Conservation (phyloP, 1,140 invertebrate species). For the Drosophila kurseongensis region DNA sequence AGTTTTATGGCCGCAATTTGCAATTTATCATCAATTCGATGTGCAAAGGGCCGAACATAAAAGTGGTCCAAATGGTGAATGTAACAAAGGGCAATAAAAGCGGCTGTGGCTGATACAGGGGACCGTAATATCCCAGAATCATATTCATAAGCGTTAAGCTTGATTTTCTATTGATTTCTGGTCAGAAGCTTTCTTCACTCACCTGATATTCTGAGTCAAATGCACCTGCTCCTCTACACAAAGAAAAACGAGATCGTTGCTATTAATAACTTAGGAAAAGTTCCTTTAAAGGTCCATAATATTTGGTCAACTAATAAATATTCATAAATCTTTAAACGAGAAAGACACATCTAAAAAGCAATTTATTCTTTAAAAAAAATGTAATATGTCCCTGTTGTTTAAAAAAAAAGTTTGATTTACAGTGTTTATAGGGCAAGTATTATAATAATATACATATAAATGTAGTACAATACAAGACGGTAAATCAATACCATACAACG, state of each 20-base stretch:
- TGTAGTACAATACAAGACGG: too few relatives aligned
- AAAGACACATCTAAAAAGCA: too few relatives aligned
- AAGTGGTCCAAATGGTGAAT: constrained; percentile 34
- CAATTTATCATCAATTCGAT: constrained; percentile 50
- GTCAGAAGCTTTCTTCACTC: constrained; percentile 9
- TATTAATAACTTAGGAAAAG: too few relatives aligned
- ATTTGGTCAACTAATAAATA: background rate
- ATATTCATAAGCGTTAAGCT: constrained; percentile 12
- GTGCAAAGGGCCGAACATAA: constrained; percentile 35
- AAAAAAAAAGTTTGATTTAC: too few relatives aligned
- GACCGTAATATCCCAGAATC: background rate
- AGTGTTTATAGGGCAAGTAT: too few relatives aligned
- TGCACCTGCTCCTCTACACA: constrained; percentile 34
- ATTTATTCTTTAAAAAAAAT: background rate
- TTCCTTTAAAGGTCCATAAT: background rate
- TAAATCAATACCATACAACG: too few relatives aligned
- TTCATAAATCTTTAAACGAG: background rate
- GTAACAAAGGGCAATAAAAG: constrained; percentile 41
- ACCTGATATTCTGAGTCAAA: constrained; percentile 11
- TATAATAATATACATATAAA: too few relatives aligned
- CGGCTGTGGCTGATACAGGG: constrained; percentile 1
- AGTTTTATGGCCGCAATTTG: constrained; percentile 43
- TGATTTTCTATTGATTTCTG: constrained; percentile 37
- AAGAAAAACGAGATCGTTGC: background rate
- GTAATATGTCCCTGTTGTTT: too few relatives aligned